Evolutionary conservation across 2,113 vertebrate genomes (phyloP).

Genomic region (Neotragus pygmaeus): DNA sequence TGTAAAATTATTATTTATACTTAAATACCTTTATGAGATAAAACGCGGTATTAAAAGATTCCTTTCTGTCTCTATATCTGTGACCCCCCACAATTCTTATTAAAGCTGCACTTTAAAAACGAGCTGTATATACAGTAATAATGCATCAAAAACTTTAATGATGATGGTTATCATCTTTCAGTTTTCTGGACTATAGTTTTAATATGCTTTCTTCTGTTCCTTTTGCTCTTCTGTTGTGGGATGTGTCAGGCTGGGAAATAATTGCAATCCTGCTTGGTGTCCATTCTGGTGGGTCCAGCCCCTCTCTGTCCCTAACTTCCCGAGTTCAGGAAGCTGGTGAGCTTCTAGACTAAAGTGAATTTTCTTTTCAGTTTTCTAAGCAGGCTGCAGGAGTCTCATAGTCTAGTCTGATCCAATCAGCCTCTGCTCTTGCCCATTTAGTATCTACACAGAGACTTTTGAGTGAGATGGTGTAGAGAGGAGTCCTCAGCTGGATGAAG

Average conservation of each 20-base stretch:
- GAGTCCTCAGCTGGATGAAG: not conserved
- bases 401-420: not conserved
- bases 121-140: not conserved
- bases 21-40: not conserved
- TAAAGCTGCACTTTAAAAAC: not conserved
- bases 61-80: not conserved
- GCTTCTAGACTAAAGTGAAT: not conserved
- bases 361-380: not conserved
- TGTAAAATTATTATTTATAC: not conserved
- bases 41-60: not conserved
- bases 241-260: not conserved
- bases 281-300: not conserved
- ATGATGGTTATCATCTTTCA: not conserved
- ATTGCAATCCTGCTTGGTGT: not conserved
- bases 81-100: not conserved
- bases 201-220: not conserved
- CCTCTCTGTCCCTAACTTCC: not conserved
- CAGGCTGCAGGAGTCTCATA: not conserved
- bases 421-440: not conserved
- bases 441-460: not conserved
- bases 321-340: not conserved
- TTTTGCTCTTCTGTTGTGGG: not conserved
- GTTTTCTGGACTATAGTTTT: not conserved
- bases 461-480: not conserved
- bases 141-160: not conserved